Conservation (phyloP, 2,797 vertebrate genomes). For the Peromyscus attwateri region DNA sequence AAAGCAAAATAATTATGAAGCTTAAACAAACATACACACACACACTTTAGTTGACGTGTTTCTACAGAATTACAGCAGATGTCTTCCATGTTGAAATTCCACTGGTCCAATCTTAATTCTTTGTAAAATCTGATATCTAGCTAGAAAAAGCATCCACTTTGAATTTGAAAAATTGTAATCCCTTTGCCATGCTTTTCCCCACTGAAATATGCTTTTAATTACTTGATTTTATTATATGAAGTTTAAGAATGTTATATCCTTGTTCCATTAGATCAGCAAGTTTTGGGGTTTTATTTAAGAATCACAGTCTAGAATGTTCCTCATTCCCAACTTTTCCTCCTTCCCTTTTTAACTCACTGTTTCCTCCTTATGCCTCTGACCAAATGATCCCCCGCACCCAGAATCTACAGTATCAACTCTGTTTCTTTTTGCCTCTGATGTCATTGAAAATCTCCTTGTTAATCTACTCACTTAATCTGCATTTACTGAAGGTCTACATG, state of each 20-base stretch:
- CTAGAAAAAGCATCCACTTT: constrained; percentile 30
- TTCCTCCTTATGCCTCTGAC: neutral
- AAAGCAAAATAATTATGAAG: constrained; percentile 32
- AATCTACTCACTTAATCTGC: neutral
- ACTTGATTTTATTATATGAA: neutral
- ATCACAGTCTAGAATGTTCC: neutral
- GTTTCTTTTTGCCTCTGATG: neutral
- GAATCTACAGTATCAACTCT: neutral
- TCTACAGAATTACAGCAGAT: constrained; percentile 47
- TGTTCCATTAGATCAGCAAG: neutral
- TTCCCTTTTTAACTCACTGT: neutral
- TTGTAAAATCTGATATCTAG: constrained; percentile 53
- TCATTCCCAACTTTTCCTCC: neutral
- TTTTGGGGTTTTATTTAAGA: neutral
- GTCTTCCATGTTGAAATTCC: constrained; percentile 26
- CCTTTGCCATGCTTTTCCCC: constrained; percentile 41
- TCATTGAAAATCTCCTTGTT: neutral
- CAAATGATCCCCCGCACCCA: neutral
- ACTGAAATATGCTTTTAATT: constrained; percentile 58
- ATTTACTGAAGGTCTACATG: neutral
- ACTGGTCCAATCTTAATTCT: constrained; percentile 52
- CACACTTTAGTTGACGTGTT: constrained; percentile 12
- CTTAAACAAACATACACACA: neutral
- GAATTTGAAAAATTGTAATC: constrained; percentile 48
- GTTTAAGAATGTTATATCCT: constrained; percentile 20